Evolutionary conservation across 1,140 invertebrate genomes (phyloP).

Genomic region (Cotesia vestalis): DNA sequence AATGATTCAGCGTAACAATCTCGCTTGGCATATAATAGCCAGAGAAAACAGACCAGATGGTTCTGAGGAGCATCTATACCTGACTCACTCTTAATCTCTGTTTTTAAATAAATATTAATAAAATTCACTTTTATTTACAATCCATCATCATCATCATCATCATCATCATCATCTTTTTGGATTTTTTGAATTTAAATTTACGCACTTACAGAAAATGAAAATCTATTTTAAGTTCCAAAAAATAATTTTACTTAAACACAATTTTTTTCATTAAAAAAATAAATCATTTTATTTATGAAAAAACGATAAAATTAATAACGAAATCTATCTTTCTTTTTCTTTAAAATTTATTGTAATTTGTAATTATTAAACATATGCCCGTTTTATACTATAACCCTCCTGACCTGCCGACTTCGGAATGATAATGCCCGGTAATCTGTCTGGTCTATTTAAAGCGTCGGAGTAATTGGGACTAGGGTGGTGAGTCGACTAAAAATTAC

Average conservation of each 20-base stretch:
- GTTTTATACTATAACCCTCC: conserved; percentile 45
- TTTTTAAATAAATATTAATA: too few relatives aligned
- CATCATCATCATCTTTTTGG: not conserved
- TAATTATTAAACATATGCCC: conserved; percentile 59
- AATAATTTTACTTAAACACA: too few relatives aligned
- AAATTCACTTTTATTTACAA: not conserved
- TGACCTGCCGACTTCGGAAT: conserved; percentile 55
- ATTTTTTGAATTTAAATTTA: too few relatives aligned
- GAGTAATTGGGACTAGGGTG: conserved; percentile 54
- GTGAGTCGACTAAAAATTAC: conserved; percentile 38
- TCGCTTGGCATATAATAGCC: not conserved
- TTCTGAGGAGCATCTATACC: too few relatives aligned
- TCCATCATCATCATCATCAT: too few relatives aligned
- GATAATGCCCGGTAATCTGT: conserved; percentile 65
- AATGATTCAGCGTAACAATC: not conserved
- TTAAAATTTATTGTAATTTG: not conserved
- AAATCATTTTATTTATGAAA: not conserved
- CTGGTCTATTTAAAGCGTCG: conserved; percentile 46
- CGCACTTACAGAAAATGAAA: too few relatives aligned
- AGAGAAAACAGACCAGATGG: not conserved
- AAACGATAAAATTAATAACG: not conserved
- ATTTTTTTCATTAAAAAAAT: too few relatives aligned
- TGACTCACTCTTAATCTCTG: too few relatives aligned
- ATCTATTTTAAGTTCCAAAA: too few relatives aligned
- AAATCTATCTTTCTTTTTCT: not conserved